These are phyloP conservation scores for Gibbula magus DNA, from an alignment of 2,888 invertebrate species.

Conservation along the genomic window DNA sequence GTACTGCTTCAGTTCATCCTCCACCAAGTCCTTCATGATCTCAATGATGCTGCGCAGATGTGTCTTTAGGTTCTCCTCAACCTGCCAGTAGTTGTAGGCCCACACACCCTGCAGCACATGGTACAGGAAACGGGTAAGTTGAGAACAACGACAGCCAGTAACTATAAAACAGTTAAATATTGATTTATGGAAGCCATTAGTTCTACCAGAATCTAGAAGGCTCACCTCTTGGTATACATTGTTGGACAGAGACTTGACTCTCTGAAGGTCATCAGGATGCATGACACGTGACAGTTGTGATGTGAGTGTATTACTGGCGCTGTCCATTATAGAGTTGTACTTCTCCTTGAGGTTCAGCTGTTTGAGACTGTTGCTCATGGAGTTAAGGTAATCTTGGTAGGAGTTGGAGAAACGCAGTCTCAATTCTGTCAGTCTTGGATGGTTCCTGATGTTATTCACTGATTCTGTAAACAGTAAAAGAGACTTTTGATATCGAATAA, in stretches of 20 bases:
- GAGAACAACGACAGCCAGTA: background rate
- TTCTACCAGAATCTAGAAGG: background rate
- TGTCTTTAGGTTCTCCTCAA: conserved; percentile 49
- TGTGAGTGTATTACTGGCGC: background rate
- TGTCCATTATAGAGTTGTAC: background rate
- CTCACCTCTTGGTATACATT: conserved; percentile 19
- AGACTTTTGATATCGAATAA: background rate
- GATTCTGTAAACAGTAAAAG: background rate
- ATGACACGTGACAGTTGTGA: background rate
- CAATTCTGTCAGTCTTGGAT: background rate
- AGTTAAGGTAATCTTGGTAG: conserved; percentile 1
- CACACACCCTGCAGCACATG: conserved; percentile 50
- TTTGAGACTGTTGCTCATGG: background rate
- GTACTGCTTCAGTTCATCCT: conserved; percentile 46
- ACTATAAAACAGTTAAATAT: background rate
- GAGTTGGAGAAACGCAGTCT: background rate
- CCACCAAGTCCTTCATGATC: conserved; percentile 38
- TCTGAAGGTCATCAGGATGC: background rate
- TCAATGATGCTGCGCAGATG: conserved; percentile 37
- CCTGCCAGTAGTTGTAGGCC: conserved; percentile 57
- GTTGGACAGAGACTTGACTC: background rate
- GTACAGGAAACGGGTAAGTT: background rate
- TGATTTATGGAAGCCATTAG: background rate
- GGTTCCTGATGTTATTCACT: background rate
- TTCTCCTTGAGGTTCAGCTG: background rate